These are phyloP conservation scores for Gouania willdenowi DNA, from an alignment of 2,797 vertebrate species.

Conservation along the genomic window DNA sequence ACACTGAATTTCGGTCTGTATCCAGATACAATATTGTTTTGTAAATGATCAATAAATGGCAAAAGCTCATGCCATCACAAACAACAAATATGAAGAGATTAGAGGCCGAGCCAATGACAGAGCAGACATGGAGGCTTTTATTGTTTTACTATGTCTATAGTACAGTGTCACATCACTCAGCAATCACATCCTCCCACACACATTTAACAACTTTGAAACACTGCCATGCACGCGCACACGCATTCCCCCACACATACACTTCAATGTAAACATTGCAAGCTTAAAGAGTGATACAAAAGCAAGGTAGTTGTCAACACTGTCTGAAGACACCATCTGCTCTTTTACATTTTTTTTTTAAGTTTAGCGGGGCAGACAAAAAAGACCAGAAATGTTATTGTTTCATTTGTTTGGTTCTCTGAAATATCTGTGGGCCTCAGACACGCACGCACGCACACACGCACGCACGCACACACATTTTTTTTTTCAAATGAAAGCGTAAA, in stretches of 20 bases:
- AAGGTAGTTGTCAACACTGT: conserved; percentile 51
- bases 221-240: conserved; percentile 40
- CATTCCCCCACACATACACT: conserved; percentile 30
- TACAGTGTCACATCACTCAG: conserved; percentile 65
- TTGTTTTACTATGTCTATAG: conserved; percentile 75
- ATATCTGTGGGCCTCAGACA: conserved; percentile 31
- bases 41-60: too few species aligned
- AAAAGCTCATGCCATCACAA: too few species aligned
- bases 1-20: too few species aligned
- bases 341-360: conserved; percentile 23
- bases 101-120: conserved; percentile 20
- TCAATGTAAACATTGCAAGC: conserved; percentile 81
- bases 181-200: conserved; percentile 45
- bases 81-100: conserved; percentile 4
- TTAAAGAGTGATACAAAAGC: conserved; percentile 74
- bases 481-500: conserved; percentile 60
- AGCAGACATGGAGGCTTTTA: conserved; percentile 74
- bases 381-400: too few species aligned
- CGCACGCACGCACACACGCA: conserved; percentile 3
- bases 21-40: too few species aligned
- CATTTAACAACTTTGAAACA: conserved; percentile 59
- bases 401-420: conserved; percentile 30
- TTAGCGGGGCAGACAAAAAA: conserved; percentile 30
- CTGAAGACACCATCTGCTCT: conserved; percentile 14
- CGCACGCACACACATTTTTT: conserved; percentile 26